These are phyloP conservation scores for Apodemus speciosus DNA, from an alignment of 2,113 vertebrate genomes.

Conservation along the genomic window DNA sequence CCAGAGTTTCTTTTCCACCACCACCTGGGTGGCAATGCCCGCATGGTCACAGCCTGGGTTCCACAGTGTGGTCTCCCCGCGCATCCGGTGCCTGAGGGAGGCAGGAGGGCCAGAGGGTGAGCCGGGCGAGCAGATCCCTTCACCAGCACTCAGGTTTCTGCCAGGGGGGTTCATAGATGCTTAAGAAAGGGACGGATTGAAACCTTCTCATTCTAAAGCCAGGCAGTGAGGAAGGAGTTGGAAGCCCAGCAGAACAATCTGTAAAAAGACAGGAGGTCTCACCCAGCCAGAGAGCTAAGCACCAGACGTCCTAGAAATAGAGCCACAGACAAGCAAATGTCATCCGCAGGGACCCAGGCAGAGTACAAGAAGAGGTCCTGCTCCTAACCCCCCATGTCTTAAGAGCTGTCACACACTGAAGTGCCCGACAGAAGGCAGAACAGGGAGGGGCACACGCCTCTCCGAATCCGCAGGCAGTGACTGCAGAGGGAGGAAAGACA, in stretches of 20 bases:
- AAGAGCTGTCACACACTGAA: neutral
- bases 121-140: fast-evolving
- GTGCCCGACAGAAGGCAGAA: neutral
- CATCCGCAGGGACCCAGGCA: neutral
- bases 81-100: slow-evolving; percentile 92
- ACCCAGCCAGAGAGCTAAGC: neutral
- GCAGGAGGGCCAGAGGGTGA: neutral
- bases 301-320: neutral
- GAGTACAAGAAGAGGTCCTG: neutral
- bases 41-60: slow-evolving; percentile 96
- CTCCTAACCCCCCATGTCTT: neutral
- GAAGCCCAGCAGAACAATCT: neutral
- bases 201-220: neutral
- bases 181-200: neutral
- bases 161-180: neutral
- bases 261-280: neutral
- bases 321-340: neutral
- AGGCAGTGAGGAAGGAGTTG: neutral
- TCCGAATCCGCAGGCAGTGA: neutral
- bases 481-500: neutral
- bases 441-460: neutral
- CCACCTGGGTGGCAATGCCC: slow-evolving; percentile 95
- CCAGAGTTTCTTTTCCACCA: slow-evolving; percentile 95
- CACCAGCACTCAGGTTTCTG: neutral
- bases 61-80: slow-evolving; percentile 93